Conservation (phyloP, 1,140 invertebrate species). For the Panulirus ornatus region DNA sequence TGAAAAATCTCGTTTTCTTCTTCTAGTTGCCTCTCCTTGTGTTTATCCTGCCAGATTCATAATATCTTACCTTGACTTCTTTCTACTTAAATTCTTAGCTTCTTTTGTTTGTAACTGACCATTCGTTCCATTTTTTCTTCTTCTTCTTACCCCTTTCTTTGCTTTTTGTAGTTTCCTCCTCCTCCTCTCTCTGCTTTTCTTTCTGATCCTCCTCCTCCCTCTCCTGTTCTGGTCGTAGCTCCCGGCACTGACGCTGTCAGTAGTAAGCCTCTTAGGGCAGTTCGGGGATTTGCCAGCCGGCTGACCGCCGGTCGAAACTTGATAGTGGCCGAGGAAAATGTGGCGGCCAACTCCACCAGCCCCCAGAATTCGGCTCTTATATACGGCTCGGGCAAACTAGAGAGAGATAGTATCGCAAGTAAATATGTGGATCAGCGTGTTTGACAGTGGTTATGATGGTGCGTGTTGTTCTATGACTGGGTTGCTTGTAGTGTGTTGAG, state of each 20-base stretch:
- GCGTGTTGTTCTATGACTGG: background rate
- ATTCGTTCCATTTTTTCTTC: background rate
- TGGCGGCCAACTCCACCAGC: background rate
- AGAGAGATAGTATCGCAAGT: slow-evolving; percentile 44
- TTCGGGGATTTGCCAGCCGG: slow-evolving; percentile 54
- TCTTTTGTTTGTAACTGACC: too few relatives aligned
- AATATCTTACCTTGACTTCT: background rate
- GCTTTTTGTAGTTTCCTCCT: background rate
- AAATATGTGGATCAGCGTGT: slow-evolving; percentile 18
- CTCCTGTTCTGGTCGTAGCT: background rate
- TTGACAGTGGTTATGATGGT: slow-evolving; percentile 20
- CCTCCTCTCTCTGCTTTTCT: background rate
- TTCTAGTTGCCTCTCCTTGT: background rate
- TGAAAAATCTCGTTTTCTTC: background rate
- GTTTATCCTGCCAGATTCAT: background rate
- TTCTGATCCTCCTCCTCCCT: background rate
- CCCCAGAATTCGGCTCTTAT: slow-evolving; percentile 5
- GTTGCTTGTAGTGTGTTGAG: background rate
- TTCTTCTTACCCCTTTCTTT: background rate
- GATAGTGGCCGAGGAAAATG: slow-evolving; percentile 59
- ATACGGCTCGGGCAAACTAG: slow-evolving; percentile 3
- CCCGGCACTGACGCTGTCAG: slow-evolving; percentile 48
- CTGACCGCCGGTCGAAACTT: slow-evolving; percentile 63
- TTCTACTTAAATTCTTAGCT: background rate
- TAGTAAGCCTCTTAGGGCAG: slow-evolving; percentile 66